Evolutionary conservation across 2,888 invertebrate genomes (phyloP).

Genomic region (Podotricha telesiphe): DNA sequence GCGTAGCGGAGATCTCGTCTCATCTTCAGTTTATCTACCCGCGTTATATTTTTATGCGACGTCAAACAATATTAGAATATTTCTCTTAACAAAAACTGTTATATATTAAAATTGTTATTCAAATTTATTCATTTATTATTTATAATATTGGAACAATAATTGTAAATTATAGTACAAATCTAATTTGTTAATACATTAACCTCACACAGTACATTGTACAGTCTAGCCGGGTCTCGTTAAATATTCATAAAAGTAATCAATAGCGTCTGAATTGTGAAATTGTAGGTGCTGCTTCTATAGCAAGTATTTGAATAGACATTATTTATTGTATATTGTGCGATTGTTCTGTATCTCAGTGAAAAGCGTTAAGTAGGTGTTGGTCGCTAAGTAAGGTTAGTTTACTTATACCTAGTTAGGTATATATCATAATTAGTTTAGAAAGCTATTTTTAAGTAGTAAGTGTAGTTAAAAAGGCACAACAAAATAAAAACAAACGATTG

Average conservation of each 20-base stretch:
- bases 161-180: too few species aligned
- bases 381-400: neutral
- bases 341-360: too few species aligned
- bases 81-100: neutral
- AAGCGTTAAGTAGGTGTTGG: neutral
- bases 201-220: neutral
- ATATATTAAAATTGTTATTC: neutral
- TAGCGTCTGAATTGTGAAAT: neutral
- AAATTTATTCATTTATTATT: too few species aligned
- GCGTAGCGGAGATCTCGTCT: neutral
- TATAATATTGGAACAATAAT: too few species aligned
- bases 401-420: too few species aligned
- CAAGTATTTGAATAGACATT: too few species aligned
- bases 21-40: neutral
- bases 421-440: neutral
- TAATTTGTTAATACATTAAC: neutral
- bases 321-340: too few species aligned
- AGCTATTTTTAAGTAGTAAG: neutral
- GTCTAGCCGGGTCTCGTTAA: conserved; percentile 1
- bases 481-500: conserved; percentile 7
- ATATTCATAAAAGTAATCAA: neutral
- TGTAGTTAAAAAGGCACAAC: conserved; percentile 5
- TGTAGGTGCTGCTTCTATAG: too few species aligned
- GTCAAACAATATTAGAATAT: neutral
- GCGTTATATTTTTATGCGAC: neutral